phyloP scores from a whole-genome alignment of 2,797 vertebrate genomes.

The Oophaga sylvatica region DNA sequence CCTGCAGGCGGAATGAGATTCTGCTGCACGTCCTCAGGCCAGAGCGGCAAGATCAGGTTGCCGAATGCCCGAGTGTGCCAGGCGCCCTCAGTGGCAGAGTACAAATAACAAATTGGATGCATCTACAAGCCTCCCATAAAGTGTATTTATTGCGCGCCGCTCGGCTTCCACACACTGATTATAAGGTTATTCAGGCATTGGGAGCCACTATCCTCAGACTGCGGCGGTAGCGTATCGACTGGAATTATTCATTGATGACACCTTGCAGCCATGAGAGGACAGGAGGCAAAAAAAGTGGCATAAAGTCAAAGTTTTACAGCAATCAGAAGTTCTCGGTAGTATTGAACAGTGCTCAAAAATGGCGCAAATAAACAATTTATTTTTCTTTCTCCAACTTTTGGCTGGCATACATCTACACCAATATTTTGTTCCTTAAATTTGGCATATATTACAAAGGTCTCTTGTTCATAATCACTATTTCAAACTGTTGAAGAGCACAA shows the following conservation, averaged over 20 bases:
- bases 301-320: background rate
- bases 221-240: background rate
- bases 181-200: slow-evolving; percentile 60
- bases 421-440: background rate
- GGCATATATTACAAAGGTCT: too few relatives aligned
- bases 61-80: slow-evolving; percentile 91
- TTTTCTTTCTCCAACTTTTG: too few relatives aligned
- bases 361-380: background rate
- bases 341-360: background rate
- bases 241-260: background rate
- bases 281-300: background rate
- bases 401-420: background rate
- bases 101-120: slow-evolving; percentile 84
- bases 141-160: slow-evolving; percentile 37
- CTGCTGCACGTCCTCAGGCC: slow-evolving; percentile 94
- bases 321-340: background rate
- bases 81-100: slow-evolving; percentile 75
- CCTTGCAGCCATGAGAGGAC: background rate
- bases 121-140: slow-evolving; percentile 79
- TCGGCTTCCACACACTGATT: slow-evolving; percentile 34
- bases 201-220: background rate
- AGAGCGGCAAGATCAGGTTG: slow-evolving; percentile 96
- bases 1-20: slow-evolving; percentile 98
- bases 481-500: too few relatives aligned
- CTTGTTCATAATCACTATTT: too few relatives aligned